These are phyloP conservation scores for Eulemur mongoz DNA, from an alignment of 2,797 vertebrate genomes.

Conservation along the genomic window DNA sequence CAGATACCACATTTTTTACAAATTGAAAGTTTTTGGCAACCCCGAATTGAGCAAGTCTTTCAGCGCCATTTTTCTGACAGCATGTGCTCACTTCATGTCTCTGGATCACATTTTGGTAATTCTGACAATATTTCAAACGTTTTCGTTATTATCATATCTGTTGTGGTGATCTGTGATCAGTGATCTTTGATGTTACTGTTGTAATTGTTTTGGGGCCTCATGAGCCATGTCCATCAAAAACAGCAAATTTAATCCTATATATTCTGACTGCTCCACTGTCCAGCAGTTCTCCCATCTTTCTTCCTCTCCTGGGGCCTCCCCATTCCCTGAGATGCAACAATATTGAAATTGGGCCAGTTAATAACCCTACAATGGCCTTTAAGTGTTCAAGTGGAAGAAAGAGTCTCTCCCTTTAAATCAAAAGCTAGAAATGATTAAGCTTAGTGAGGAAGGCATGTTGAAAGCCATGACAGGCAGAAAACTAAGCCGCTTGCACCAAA, in stretches of 20 bases:
- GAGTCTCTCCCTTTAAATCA: not conserved
- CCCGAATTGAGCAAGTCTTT: not conserved
- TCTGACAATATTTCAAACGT: not conserved
- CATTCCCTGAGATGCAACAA: not conserved
- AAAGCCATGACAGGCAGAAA: not conserved
- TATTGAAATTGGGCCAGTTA: not conserved
- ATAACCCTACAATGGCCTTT: not conserved
- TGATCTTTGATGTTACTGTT: not conserved
- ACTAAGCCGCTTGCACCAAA: not conserved
- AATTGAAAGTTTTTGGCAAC: not conserved
- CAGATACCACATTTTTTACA: not conserved
- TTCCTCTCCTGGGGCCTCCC: not conserved
- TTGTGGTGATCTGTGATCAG: not conserved
- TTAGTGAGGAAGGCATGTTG: not conserved
- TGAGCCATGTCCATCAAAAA: not conserved
- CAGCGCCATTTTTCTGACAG: not conserved
- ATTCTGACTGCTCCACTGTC: not conserved
- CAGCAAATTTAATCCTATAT: not conserved
- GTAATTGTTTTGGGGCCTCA: not conserved
- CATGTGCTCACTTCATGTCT: not conserved
- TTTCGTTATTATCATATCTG: not conserved
- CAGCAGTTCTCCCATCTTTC: not conserved
- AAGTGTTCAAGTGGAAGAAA: not conserved
- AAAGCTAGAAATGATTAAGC: not conserved
- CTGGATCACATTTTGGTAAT: not conserved